A percentile compares a stretch with the other conserved stretches of the same genome.
Conservation (phyloP, 2,888 invertebrate species). For the Chrysopilus asiliformis region DNA sequence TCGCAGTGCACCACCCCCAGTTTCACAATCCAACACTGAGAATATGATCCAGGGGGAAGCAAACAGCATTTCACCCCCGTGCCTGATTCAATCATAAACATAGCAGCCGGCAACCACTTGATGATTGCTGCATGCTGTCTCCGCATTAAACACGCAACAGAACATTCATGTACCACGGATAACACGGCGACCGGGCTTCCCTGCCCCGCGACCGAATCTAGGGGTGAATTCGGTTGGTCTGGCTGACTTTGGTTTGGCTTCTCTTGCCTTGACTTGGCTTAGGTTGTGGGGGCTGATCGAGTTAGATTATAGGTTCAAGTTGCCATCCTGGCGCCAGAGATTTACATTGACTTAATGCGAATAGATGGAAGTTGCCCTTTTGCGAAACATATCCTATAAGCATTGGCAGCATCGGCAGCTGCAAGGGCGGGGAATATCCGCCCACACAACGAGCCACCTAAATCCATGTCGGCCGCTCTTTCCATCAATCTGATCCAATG, state of each 20-base stretch:
- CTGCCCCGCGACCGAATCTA: too few relatives aligned
- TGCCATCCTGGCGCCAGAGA: slow-evolving; percentile 15
- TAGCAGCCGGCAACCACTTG: slow-evolving; percentile 13
- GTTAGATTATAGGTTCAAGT: slow-evolving; percentile 15
- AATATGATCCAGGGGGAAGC: not conserved
- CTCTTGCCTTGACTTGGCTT: too few relatives aligned
- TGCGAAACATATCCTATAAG: too few relatives aligned
- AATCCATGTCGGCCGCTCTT: too few relatives aligned
- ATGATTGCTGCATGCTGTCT: slow-evolving; percentile 15
- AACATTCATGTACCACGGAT: slow-evolving; percentile 6
- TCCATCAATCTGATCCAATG: too few relatives aligned
- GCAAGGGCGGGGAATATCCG: too few relatives aligned
- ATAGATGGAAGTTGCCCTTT: slow-evolving; percentile 10
- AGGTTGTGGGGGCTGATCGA: slow-evolving; percentile 12
- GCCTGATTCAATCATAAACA: slow-evolving; percentile 13
- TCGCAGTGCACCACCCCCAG: too few relatives aligned
- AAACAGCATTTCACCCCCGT: slow-evolving; percentile 2
- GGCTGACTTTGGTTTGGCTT: too few relatives aligned
- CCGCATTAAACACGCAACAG: slow-evolving; percentile 10
- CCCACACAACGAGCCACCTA: too few relatives aligned
- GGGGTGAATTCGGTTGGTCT: too few relatives aligned
- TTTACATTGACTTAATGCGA: slow-evolving; percentile 15
- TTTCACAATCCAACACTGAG: not conserved
- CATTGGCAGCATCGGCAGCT: too few relatives aligned
- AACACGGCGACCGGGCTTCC: too few relatives aligned